Percentiles rank a stretch among this genome's conserved stretches.
phyloP scores from a whole-genome alignment of 2,113 vertebrate species.

The Semnopithecus entellus region DNA sequence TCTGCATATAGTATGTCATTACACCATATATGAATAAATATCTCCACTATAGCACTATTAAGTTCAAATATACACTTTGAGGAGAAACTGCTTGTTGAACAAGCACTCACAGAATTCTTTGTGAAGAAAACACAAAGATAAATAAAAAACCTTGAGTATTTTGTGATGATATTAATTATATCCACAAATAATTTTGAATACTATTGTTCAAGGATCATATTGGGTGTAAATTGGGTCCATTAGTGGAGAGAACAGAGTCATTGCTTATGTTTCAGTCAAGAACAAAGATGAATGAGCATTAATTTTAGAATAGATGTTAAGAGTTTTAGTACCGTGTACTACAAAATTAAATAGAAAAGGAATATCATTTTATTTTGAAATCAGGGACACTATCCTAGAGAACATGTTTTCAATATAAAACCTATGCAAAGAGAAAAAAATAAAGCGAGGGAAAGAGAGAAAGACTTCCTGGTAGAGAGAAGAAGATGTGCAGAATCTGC shows the following conservation, averaged over 20 bases:
- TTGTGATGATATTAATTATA: not conserved
- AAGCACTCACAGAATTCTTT: not conserved
- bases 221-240: not conserved
- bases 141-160: not conserved
- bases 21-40: not conserved
- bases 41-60: not conserved
- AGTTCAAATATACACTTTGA: not conserved
- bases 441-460: not conserved
- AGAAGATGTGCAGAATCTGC: not conserved
- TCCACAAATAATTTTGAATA: not conserved
- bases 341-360: too few relatives aligned
- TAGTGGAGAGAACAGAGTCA: not conserved
- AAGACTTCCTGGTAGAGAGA: not conserved
- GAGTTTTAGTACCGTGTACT: not conserved
- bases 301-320: not conserved
- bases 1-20: not conserved
- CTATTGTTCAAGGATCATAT: too few relatives aligned
- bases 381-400: not conserved
- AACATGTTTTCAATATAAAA: not conserved
- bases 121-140: not conserved
- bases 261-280: not conserved
- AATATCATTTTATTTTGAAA: not conserved
- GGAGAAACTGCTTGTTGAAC: not conserved
- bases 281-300: not conserved
- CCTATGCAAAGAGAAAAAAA: not conserved